These are phyloP conservation scores for Melanogrammus aeglefinus DNA, from an alignment of 2,797 vertebrate genomes.

Conservation along the genomic window DNA sequence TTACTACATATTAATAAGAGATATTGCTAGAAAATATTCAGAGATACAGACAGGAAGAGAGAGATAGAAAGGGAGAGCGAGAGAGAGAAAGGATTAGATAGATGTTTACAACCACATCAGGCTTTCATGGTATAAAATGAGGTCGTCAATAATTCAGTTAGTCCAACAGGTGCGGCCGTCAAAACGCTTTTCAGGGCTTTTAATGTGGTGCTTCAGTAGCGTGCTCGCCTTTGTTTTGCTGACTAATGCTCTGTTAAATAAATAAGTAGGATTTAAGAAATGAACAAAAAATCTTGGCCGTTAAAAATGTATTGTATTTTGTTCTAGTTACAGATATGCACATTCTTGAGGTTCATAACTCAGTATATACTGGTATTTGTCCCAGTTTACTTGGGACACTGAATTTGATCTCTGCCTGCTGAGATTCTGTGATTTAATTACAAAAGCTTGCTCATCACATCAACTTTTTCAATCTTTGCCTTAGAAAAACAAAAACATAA, in stretches of 20 bases:
- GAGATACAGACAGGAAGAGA: not conserved
- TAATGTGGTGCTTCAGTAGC: constrained; percentile 61
- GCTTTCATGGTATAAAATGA: constrained; percentile 31
- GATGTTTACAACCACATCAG: constrained; percentile 19
- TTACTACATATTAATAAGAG: not conserved
- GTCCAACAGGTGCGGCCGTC: constrained; percentile 26
- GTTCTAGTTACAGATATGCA: constrained; percentile 1
- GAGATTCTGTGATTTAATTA: not conserved
- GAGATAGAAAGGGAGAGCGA: not conserved
- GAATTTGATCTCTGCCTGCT: not conserved
- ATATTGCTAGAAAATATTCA: not conserved
- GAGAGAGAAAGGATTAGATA: constrained; percentile 7
- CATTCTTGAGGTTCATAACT: not conserved
- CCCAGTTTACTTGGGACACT: not conserved
- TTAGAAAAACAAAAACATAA: no score
- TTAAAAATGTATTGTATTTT: constrained; percentile 33
- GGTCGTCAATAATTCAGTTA: constrained; percentile 61
- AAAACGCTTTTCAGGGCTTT: constrained; percentile 57
- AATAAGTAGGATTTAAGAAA: constrained; percentile 65
- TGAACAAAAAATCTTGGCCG: constrained; percentile 57
- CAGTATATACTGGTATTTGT: not conserved
- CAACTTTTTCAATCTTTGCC: no score
- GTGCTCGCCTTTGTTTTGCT: constrained; percentile 48
- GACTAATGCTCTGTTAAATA: constrained; percentile 71
- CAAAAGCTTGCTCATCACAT: no score